phyloP scores from a whole-genome alignment of 2,888 invertebrate species.

The Neoitamus cyanurus region DNA sequence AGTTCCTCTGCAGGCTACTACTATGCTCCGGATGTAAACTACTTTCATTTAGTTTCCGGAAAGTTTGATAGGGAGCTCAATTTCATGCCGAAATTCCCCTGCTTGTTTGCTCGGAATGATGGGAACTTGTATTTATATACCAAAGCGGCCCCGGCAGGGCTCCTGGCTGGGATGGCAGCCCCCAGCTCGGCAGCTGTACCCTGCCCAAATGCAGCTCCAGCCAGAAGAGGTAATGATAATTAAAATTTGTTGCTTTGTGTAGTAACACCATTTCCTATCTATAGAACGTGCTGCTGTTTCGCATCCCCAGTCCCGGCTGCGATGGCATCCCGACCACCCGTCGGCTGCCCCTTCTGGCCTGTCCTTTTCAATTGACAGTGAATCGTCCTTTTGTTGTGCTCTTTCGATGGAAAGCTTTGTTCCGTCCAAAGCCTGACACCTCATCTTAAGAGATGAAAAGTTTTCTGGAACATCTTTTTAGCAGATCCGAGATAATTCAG shows the following conservation, averaged over 20 bases:
- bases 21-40: conserved; percentile 4
- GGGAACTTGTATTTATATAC: conserved; percentile 8
- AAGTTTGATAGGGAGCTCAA: conserved; percentile 29
- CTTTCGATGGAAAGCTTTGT: conserved; percentile 5
- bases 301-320: not conserved
- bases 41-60: conserved; percentile 19
- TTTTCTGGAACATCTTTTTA: conserved; percentile 34
- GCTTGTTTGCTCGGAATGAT: conserved; percentile 7
- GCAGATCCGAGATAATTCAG: conserved; percentile 17
- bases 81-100: conserved; percentile 22
- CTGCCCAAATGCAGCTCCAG: not conserved
- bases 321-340: not conserved
- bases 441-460: conserved; percentile 32
- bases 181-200: not conserved
- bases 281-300: not conserved
- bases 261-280: not conserved
- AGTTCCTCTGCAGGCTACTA: not conserved
- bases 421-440: not conserved
- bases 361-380: not conserved
- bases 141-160: not conserved
- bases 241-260: conserved; percentile 28
- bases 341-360: not conserved
- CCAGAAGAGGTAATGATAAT: conserved; percentile 15
- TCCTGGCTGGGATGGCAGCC: not conserved
- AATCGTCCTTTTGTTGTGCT: not conserved